Evolutionary conservation across 2,888 invertebrate species (phyloP), one percentile per base, ranked within the genome.

Genomic region (Chrysodeixis includens): DNA sequence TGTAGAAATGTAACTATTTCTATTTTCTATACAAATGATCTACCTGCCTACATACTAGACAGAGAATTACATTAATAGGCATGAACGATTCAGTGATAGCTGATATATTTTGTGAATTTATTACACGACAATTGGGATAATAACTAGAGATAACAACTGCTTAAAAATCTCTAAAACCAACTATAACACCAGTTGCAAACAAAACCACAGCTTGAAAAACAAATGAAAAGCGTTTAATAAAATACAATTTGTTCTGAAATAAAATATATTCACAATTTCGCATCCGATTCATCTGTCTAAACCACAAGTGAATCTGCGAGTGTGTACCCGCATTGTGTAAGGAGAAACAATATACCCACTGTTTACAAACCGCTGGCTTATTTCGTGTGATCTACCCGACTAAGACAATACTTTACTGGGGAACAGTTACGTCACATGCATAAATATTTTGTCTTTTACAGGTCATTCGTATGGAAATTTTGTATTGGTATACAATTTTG

Each of bases 321-420:
- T 65, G 49, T 71, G 69, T 69, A 6, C 20, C 66, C 67, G 71
- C 73, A 79, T 71, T 78, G 83, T 78, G 76, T 76, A 78, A 81
- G 76, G 80, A 85, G 87, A 86, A 86, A 89, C 88, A 89, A 89
- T 89, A 88, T 82, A 76, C 86, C 66, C 71, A 64, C 66, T 88
- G 83, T 88, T 87, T 88, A 84, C 88, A 79, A 78, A 81, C 84
- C 75, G 71, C 76, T 69, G 70, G 80, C 77, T 85, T 88, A 87
- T 88, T 87, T 84, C 66, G 79, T 78, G 82, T 79, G 77, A 83
- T 82, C 81, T 80, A 22, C 72, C 76, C 66, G 76, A 69, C 79
- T 79, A 66, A 79, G 79, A 83, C 75, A 85, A 85, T 85, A 85
- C 82, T 84, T 78, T 71, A 44, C 71, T 75, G 73, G 69, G 77